Conservation (phyloP, 2,888 invertebrate genomes). For the Aleiodes alternator region DNA sequence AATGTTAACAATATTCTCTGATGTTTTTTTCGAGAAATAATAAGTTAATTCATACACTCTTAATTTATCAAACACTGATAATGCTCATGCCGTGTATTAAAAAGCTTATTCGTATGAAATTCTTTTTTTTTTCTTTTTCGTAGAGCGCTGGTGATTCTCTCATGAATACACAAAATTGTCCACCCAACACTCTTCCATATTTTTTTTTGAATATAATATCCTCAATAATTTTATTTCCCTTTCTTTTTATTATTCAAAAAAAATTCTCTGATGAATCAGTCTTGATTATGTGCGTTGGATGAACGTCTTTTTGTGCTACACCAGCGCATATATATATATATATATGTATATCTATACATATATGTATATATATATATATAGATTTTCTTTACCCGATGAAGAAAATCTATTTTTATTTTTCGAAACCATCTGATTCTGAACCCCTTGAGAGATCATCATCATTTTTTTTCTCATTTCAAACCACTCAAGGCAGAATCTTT, state of each 20-base stretch:
- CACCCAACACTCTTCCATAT: constrained; percentile 20
- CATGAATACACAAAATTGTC: constrained; percentile 4
- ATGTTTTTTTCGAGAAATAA: constrained; percentile 12
- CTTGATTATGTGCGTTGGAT: constrained; percentile 25
- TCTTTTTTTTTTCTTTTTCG: neutral
- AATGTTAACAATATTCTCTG: neutral
- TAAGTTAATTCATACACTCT: constrained; percentile 31
- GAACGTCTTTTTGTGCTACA: constrained; percentile 26
- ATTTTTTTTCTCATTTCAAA: neutral
- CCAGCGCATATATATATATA: constrained; percentile 7
- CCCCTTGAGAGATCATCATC: neutral
- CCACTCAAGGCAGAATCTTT: constrained; percentile 50
- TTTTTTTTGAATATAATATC: constrained; percentile 17
- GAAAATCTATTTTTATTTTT: constrained; percentile 13
- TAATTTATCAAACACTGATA: constrained; percentile 9
- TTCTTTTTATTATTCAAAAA: neutral
- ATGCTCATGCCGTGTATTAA: neutral
- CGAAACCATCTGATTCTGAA: neutral
- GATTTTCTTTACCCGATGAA: neutral
- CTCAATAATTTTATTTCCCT: constrained; percentile 12
- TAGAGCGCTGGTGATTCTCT: constrained; percentile 14
- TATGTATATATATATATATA: neutral
- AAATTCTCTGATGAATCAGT: constrained; percentile 30
- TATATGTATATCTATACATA: neutral
- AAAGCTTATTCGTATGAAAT: constrained; percentile 15